Percentiles rank a stretch among this genome's conserved stretches.
Conservation (phyloP, 2,888 invertebrate species). For the Drosophila lutescens region DNA sequence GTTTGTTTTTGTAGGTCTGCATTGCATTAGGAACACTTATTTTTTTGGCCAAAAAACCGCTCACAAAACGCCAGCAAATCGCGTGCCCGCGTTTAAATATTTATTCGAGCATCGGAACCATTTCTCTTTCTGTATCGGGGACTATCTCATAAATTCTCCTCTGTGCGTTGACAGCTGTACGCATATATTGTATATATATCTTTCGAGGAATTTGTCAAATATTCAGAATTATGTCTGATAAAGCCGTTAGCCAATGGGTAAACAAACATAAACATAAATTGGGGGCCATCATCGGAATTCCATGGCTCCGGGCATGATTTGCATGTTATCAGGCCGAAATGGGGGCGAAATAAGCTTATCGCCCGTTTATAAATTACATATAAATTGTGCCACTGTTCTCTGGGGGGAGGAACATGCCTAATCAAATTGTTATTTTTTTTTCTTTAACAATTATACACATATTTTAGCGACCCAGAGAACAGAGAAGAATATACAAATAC, state of each 20-base stretch:
- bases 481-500: conserved; percentile 31
- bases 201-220: conserved; percentile 64
- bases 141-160: conserved; percentile 61
- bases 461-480: conserved; percentile 9
- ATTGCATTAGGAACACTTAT: too few species aligned
- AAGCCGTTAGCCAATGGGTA: conserved; percentile 53
- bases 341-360: conserved; percentile 34
- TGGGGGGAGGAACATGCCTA: conserved; percentile 15
- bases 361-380: not conserved
- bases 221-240: conserved; percentile 60
- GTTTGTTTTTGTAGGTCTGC: too few species aligned
- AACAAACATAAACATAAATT: conserved; percentile 41
- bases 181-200: conserved; percentile 23
- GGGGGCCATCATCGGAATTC: conserved; percentile 29
- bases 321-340: conserved; percentile 45
- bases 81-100: conserved; percentile 23
- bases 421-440: conserved; percentile 31
- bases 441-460: conserved; percentile 26
- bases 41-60: conserved; percentile 31
- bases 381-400: conserved; percentile 15
- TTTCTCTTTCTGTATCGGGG: conserved; percentile 27
- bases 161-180: conserved; percentile 56
- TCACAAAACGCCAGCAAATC: conserved; percentile 43
- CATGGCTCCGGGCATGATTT: conserved; percentile 25
- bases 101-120: conserved; percentile 26